Percentiles rank a stretch among this genome's conserved stretches.
phyloP scores from a whole-genome alignment of 2,888 invertebrate species.

The Phania funesta region DNA sequence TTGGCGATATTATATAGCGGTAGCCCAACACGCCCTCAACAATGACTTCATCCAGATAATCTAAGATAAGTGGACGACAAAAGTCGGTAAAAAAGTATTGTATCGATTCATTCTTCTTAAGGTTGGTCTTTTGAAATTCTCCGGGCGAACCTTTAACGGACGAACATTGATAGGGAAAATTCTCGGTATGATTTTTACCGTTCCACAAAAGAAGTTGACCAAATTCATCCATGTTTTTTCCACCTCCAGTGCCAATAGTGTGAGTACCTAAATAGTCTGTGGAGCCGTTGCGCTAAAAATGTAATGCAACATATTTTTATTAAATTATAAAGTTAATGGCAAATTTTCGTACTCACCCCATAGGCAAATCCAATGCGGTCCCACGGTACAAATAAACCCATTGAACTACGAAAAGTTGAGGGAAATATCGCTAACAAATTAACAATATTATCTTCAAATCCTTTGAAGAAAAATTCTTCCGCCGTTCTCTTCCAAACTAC shows the following conservation, averaged over 20 bases:
- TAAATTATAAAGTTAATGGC: neutral
- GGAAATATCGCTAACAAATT: constrained; percentile 83
- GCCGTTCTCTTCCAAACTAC: constrained; percentile 84
- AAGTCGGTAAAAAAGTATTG: constrained; percentile 87
- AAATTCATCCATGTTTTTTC: constrained; percentile 83
- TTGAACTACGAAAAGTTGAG: constrained; percentile 80
- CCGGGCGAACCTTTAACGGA: constrained; percentile 87
- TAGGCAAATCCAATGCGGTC: constrained; percentile 94
- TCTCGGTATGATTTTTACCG: constrained; percentile 82
- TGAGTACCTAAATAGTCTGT: constrained; percentile 86
- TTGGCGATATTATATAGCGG: constrained; percentile 84
- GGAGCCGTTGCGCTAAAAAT: constrained; percentile 87
- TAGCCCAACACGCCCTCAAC: constrained; percentile 84
- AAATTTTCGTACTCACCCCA: constrained; percentile 79
- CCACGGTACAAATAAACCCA: constrained; percentile 81
- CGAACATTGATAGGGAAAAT: constrained; percentile 82
- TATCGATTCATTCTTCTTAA: constrained; percentile 82
- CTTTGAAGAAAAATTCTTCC: constrained; percentile 87
- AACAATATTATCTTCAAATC: constrained; percentile 88
- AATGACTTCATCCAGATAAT: constrained; percentile 82
- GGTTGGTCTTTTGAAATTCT: constrained; percentile 87
- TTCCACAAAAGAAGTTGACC: constrained; percentile 89
- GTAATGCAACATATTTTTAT: too few species aligned
- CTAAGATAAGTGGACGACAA: constrained; percentile 85
- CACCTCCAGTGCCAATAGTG: constrained; percentile 87